Conservation (phyloP, 2,113 vertebrate genomes). For the Cettia cetti region DNA sequence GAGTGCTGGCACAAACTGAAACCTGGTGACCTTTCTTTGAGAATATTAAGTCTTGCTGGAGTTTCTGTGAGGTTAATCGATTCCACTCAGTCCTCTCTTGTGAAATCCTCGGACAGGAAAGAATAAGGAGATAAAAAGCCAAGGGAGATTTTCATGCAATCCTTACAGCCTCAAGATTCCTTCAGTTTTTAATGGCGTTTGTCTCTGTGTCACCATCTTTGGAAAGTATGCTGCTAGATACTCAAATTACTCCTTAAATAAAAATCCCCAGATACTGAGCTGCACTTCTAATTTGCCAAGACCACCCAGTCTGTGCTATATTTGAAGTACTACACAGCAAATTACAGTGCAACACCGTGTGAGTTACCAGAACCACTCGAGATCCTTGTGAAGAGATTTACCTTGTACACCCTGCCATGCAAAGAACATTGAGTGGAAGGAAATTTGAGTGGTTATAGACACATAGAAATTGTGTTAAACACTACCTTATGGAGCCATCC, state of each 20-base stretch:
- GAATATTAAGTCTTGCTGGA: conserved; percentile 50
- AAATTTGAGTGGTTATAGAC: background rate
- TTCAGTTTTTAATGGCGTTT: background rate
- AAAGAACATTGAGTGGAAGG: background rate
- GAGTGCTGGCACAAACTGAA: conserved; percentile 51
- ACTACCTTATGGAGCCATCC: background rate
- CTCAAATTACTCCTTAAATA: background rate
- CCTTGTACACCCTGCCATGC: background rate
- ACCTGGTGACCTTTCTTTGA: conserved; percentile 53
- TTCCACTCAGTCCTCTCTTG: conserved; percentile 31
- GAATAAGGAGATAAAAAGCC: conserved; percentile 36
- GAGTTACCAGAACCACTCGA: background rate
- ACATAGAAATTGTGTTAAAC: background rate
- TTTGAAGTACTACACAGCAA: background rate
- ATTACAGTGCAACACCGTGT: background rate
- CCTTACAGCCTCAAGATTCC: background rate
- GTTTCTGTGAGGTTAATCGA: conserved; percentile 58
- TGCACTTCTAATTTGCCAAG: background rate
- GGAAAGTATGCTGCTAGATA: background rate
- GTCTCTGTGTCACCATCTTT: background rate
- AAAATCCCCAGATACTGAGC: fast-evolving
- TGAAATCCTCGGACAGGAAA: conserved; percentile 12
- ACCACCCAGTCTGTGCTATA: background rate
- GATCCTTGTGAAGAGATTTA: background rate
- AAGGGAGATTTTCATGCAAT: conserved; percentile 2